Base-by-base conservation (phyloP, 2,113 vertebrate species). In the Toxostoma redivivum region DNA sequence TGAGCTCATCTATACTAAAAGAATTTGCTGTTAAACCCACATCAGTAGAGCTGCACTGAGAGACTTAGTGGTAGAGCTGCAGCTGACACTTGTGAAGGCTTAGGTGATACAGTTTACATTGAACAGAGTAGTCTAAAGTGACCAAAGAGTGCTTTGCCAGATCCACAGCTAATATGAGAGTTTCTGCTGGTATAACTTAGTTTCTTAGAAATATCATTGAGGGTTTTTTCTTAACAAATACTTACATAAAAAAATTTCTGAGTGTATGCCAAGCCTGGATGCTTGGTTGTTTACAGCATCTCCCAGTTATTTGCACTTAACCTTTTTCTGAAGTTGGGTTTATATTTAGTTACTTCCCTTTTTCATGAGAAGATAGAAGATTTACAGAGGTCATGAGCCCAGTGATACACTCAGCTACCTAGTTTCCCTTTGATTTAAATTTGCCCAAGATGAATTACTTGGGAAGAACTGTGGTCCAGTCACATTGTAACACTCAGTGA, bases 41-140 rank as follows among this genome's bases (percentile, higher is more conserved):
- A 14, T 71, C 0, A 0, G 1, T 8, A 38, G 51, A 71, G 38
- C 33, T 74, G 5, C 23, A 13, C 35, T 47, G 35, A 14, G 47
- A 54, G 38, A 11, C 18, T 44, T 25, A 12, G n/a, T 35, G 33
- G 15, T 11, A 17, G 57, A 58, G 28, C 37, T 44, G 13, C 60
- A 48, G 8, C 42, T 84, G 57, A 30, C 3, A 4, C 58, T 51
- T 78, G 7, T 31, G 33, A 67, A 61, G 38, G 57, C 54, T 83
- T 65, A 61, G 60, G 22, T 65, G 58, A 7, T 54, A 9, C 2
- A 23, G 19, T 38, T 83, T 58, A 10, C 42, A 9, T 37, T 65
- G 62, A 64, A 28, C 48, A 69, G 15, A 51, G 23, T 22, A 21
- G 13, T n/a, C 27, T 69, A 5, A 86, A 53, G 31, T 61, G 58